phyloP scores from a whole-genome alignment of 2,797 vertebrate species.

The Cygnus olor region DNA sequence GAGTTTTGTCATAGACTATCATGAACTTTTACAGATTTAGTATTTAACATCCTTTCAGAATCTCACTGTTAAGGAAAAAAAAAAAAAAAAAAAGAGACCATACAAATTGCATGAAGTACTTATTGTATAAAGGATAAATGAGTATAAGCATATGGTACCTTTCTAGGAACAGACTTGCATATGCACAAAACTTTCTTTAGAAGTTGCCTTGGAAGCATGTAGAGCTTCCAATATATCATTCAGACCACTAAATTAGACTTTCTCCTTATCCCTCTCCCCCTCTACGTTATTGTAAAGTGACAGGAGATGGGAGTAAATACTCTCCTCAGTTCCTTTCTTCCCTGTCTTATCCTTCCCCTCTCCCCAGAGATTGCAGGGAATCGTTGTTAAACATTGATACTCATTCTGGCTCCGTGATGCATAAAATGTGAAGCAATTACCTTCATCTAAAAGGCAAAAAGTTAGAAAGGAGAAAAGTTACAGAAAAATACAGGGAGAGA shows the following conservation, averaged over 20 bases:
- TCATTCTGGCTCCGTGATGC: not conserved
- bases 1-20: conserved; percentile 47
- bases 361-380: not conserved
- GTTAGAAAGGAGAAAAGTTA: not conserved
- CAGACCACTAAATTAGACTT: conserved; percentile 42
- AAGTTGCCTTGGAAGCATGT: conserved; percentile 23
- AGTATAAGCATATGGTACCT: conserved; percentile 56
- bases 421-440: not conserved
- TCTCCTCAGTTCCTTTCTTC: not conserved
- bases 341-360: not conserved
- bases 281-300: not conserved
- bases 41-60: conserved; percentile 38
- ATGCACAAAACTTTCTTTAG: conserved; percentile 42
- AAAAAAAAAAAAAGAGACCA: not conserved
- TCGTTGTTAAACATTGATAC: not conserved
- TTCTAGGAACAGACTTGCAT: conserved; percentile 47
- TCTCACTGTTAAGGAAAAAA: not conserved
- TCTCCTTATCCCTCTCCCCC: not conserved
- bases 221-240: conserved; percentile 10
- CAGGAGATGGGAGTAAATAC: not conserved
- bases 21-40: conserved; percentile 40
- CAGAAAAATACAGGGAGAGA: not conserved
- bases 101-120: not conserved
- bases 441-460: not conserved
- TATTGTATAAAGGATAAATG: conserved; percentile 41